Conservation (phyloP, 2,888 invertebrate species). For the Xestia rhomboidea region DNA sequence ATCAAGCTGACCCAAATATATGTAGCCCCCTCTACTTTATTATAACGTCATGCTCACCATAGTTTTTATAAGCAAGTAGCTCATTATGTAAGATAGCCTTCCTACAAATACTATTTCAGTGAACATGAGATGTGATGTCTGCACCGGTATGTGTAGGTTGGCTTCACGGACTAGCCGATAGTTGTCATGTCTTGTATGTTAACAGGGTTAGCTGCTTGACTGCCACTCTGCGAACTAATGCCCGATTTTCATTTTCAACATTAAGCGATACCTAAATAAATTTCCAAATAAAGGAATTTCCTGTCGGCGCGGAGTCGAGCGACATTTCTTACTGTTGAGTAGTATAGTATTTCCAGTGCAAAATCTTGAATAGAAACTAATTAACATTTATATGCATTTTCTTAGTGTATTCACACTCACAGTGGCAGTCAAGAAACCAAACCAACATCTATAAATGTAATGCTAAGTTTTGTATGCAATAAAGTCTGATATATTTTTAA, state of each 20-base stretch:
- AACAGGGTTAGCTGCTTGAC: constrained; percentile 22
- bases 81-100: neutral
- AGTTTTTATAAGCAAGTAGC: neutral
- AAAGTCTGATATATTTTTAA: constrained; percentile 70
- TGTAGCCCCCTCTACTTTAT: neutral
- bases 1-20: neutral
- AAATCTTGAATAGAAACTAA: neutral
- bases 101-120: constrained; percentile 61
- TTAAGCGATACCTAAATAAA: neutral
- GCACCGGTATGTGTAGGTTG: constrained; percentile 58
- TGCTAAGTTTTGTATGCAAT: constrained; percentile 70
- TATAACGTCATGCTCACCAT: neutral
- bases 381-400: constrained; percentile 3
- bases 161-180: constrained; percentile 62
- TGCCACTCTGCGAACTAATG: constrained; percentile 11
- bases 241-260: neutral
- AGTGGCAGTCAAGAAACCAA: constrained; percentile 37
- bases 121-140: constrained; percentile 60
- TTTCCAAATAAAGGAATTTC: too few relatives aligned
- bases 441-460: constrained; percentile 46
- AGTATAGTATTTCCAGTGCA: constrained; percentile 18
- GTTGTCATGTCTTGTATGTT: constrained; percentile 61
- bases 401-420: neutral
- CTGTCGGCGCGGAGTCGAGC: neutral
- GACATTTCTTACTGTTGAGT: constrained; percentile 9